These are phyloP conservation scores for Drosophila cognata DNA, from an alignment of 2,888 invertebrate genomes.

Conservation along the genomic window DNA sequence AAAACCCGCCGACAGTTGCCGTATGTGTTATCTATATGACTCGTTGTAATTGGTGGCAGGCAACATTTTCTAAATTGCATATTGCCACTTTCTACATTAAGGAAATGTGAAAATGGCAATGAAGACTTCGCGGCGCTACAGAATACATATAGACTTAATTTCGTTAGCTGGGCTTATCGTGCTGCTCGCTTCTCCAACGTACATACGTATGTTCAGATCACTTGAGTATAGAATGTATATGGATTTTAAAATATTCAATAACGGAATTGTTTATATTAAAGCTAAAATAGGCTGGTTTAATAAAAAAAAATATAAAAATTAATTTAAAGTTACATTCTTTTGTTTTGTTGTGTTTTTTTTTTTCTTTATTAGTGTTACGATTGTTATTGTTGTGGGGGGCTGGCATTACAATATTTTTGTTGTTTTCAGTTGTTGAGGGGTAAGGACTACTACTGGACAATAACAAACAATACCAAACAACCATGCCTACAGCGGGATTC, in stretches of 20 bases:
- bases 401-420: background rate
- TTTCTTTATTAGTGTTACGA: background rate
- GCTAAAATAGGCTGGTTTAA: background rate
- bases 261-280: background rate
- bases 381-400: background rate
- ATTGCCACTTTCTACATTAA: slow-evolving; percentile 15
- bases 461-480: slow-evolving; percentile 3
- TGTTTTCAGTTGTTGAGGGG: too few species aligned
- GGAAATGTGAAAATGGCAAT: background rate
- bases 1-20: slow-evolving; percentile 11
- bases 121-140: background rate
- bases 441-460: background rate
- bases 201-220: background rate
- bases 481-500: slow-evolving; percentile 42
- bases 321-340: background rate
- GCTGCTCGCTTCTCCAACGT: background rate
- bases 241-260: background rate
- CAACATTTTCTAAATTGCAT: slow-evolving; percentile 48
- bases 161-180: background rate
- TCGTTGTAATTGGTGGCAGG: slow-evolving; percentile 56
- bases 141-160: background rate
- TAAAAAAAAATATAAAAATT: background rate
- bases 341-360: background rate
- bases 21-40: slow-evolving; percentile 12
- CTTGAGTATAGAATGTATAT: too few species aligned